Evolutionary conservation across 2,113 vertebrate species (phyloP), one percentile per base, ranked within the genome.

Genomic region (Electrona antarctica): DNA sequence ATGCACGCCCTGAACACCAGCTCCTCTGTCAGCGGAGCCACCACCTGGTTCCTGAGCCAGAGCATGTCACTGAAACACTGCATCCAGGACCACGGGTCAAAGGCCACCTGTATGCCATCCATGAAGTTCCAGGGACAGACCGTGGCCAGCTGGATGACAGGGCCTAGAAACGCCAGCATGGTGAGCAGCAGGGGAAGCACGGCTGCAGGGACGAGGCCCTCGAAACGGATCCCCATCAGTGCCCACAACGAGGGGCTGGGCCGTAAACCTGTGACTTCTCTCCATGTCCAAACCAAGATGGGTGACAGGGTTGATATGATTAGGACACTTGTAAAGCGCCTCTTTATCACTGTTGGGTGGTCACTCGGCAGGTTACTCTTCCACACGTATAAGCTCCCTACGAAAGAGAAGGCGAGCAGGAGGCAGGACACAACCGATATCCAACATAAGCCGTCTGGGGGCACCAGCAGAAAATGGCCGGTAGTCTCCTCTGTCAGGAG

Each of bases 41-140:
- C 94, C 90, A 94, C 89, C 82, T 95, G 95, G 88, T 95, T 95
- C 51, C 93, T 90, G 64, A 95, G 90, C 94, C 94, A 95, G 54
- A 90, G 92, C 92, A 92, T 93, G 60, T 95, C 93, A 10, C 86
- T 79, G 54, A 89, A 67, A 64, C 93, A 93, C 55, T 80, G 66
- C 60, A 69, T 83, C 93, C 94, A 95, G 8, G 83, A 89, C 56
- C 83, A 55, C 12, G 58, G 29, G 66, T 8, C 28, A 7, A 57
- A 60, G 28, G 54, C 47, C 60, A 68, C n/a, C 62, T 52, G 63
- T 65, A 55, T 54, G 68, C 57, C 62, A 14, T 57, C 8, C 48
- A 65, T 28, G 11, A 65, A 4, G 64, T 62, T 54, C 63, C 15
- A 52, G 66, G 63, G 78, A 6, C 89, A 91, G 54, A 93, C 92